A percentile compares a stretch with the other conserved stretches of the same genome.
Conservation (phyloP, 2,888 invertebrate genomes). For the Mesoligia furuncula region DNA sequence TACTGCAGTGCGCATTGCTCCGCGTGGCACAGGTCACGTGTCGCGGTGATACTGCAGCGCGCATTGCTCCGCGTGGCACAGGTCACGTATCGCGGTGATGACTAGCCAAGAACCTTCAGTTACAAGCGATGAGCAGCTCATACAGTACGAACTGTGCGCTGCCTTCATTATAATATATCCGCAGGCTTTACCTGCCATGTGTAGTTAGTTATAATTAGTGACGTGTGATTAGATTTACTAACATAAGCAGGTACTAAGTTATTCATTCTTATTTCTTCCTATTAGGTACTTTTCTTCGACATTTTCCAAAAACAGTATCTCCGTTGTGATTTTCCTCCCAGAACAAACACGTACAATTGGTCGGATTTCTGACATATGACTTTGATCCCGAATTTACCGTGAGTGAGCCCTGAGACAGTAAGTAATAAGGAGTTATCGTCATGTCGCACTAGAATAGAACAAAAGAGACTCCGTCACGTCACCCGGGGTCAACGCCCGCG, state of each 20-base stretch:
- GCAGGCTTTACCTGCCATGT: too few species aligned
- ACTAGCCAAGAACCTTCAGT: too few species aligned
- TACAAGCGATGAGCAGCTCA: too few species aligned
- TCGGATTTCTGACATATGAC: not conserved
- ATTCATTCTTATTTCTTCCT: not conserved
- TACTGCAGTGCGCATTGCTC: too few species aligned
- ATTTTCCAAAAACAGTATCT: not conserved
- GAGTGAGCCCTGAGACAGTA: not conserved
- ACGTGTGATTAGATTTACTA: too few species aligned
- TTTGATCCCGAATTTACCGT: constrained; percentile 9
- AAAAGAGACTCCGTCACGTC: constrained; percentile 22
- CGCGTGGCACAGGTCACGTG: too few species aligned
- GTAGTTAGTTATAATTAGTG: too few species aligned
- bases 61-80: too few species aligned
- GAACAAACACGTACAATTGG: not conserved
- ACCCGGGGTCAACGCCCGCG: constrained; percentile 7
- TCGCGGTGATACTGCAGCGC: too few species aligned
- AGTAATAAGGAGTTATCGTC: constrained; percentile 23
- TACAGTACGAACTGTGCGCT: too few species aligned
- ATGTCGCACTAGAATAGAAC: constrained; percentile 2
- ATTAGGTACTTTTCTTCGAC: not conserved
- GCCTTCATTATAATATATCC: too few species aligned
- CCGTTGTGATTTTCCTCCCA: constrained; percentile 1
- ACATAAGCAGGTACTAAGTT: not conserved
- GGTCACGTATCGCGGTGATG: too few species aligned